These are phyloP conservation scores for Tineola bisselliella DNA, from an alignment of 2,888 invertebrate species.

Conservation along the genomic window DNA sequence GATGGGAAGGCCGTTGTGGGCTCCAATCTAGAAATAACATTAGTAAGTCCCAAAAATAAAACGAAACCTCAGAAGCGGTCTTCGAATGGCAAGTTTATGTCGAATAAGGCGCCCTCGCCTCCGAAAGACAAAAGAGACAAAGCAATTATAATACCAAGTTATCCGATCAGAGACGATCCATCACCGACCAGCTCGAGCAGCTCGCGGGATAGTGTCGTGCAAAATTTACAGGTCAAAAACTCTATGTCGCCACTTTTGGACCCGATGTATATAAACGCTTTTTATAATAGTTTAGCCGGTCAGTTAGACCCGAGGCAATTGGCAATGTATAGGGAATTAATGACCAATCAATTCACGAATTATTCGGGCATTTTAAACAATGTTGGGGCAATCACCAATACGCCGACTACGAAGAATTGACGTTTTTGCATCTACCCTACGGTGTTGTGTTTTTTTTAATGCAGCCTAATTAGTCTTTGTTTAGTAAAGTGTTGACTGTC, in stretches of 20 bases:
- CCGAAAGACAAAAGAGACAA: constrained; percentile 17
- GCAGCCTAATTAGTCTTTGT: too few species aligned
- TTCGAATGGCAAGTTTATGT: constrained; percentile 65
- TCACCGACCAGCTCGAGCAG: constrained; percentile 38
- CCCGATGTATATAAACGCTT: constrained; percentile 46
- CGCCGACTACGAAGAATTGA: constrained; percentile 57
- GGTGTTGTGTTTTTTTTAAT: too few species aligned
- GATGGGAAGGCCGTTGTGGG: constrained; percentile 62
- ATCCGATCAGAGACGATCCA: constrained; percentile 38
- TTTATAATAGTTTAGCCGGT: constrained; percentile 45
- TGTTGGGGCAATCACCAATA: constrained; percentile 30
- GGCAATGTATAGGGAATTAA: constrained; percentile 50
- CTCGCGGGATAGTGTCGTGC: constrained; percentile 26
- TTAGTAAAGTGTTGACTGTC: too few species aligned
- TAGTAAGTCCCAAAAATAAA: constrained; percentile 63
- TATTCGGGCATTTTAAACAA: constrained; percentile 45
- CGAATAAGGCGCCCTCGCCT: constrained; percentile 52
- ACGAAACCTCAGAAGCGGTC: constrained; percentile 57
- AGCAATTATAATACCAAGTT: constrained; percentile 43
- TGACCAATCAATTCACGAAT: constrained; percentile 44
- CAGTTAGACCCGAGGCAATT: constrained; percentile 52
- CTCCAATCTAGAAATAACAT: constrained; percentile 76
- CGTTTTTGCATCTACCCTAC: too few species aligned
- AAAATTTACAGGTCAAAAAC: constrained; percentile 15
- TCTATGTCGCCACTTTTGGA: constrained; percentile 37